Percentiles rank a stretch among this genome's conserved stretches.
These are phyloP conservation scores for Lymantria monacha DNA, from an alignment of 2,888 invertebrate genomes.

Conservation along the genomic window DNA sequence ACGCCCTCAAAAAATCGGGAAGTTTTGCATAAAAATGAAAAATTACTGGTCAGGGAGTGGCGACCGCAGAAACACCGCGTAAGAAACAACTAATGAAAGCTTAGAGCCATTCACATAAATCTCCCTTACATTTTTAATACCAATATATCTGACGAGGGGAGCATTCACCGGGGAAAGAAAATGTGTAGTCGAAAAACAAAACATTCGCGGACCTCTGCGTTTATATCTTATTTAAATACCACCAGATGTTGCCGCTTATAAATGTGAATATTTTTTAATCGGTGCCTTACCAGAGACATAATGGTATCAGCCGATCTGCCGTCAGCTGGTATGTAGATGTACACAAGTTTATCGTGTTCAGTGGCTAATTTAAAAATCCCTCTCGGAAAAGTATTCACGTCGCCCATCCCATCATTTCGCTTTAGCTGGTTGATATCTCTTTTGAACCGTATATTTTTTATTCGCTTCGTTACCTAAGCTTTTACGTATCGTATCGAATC, in stretches of 20 bases:
- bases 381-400: constrained; percentile 50
- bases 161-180: constrained; percentile 61
- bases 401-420: constrained; percentile 54
- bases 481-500: constrained; percentile 77
- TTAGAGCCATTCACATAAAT: constrained; percentile 82
- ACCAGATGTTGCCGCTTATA: constrained; percentile 78
- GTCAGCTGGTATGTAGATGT: constrained; percentile 79
- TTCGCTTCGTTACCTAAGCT: constrained; percentile 78
- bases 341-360: constrained; percentile 68
- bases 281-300: constrained; percentile 79
- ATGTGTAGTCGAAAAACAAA: constrained; percentile 67
- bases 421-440: constrained; percentile 71
- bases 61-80: constrained; percentile 77
- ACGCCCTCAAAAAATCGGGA: constrained; percentile 65
- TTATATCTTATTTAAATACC: constrained; percentile 82
- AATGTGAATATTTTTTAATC: constrained; percentile 78
- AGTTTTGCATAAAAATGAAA: constrained; percentile 78
- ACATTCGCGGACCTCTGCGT: constrained; percentile 72
- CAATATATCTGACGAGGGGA: constrained; percentile 79
- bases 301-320: constrained; percentile 79
- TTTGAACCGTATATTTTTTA: constrained; percentile 74
- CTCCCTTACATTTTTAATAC: constrained; percentile 83
- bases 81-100: constrained; percentile 82
- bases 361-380: constrained; percentile 77
- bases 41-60: constrained; percentile 81